Base-by-base conservation (phyloP, 2,888 invertebrate species). In the Oligia latruncula region DNA sequence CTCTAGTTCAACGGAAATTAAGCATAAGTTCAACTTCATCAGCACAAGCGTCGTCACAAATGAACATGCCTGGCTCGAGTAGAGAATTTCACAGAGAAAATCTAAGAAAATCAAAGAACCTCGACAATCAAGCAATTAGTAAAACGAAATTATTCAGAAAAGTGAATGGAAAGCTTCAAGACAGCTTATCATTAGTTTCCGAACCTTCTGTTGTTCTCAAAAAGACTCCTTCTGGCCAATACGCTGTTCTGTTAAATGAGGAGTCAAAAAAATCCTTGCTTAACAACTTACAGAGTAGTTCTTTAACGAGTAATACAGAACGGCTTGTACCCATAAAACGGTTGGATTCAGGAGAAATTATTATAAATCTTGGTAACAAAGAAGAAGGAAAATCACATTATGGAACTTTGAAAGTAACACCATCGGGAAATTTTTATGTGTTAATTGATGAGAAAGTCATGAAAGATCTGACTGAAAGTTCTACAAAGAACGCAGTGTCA, bases 381-480 rank as follows among this genome's bases (percentile, higher is more conserved):
- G 77, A 80, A 4, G 81, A 90, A 55, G 74, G 60, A 11, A 89
- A 88, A 55, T 86, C 77, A 40, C 83, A 89, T 68, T 90, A 90
- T 81, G 93, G 92, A 60, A 91, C 92, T 43, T 86, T 96, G 40
- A 95, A 93, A 90, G 92, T 95, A 9, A 92, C 94, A 58, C 80
- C 91, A 17, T 95, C 95, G 1, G 95, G 94, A 40, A 94, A 93
- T 83, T 91, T 95, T 84, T 93, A 91, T 77, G 84, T 94, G 29
- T 80, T 90, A 29, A 86, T 94, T 40, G 91, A 94, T 78, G 90
- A 94, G 78, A 85, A 87, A 58, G 62, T 86, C 40, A 76, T 91
- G 5, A 87, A 90, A 83, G 76, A 73, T 13, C 83, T 90, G 60
- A 80, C 80, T 15, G 87, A 89, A 74, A 77, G 79, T n/a, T 79